These are phyloP conservation scores for Merops nubicus DNA, from an alignment of 2,113 vertebrate species.

Conservation along the genomic window DNA sequence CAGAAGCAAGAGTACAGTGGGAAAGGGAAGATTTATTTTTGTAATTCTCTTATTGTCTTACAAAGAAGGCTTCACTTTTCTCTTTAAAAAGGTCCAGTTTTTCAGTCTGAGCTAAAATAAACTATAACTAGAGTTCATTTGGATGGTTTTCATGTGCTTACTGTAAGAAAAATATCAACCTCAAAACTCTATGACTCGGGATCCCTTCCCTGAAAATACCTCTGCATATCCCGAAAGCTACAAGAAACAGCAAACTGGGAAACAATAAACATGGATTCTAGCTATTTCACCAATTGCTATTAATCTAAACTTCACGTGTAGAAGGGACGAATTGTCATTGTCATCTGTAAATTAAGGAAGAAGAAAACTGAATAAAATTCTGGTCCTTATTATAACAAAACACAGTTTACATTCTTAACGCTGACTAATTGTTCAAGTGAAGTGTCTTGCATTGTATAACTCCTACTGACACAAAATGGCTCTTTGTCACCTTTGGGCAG, in stretches of 20 bases:
- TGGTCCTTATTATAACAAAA: not conserved
- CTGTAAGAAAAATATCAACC: not conserved
- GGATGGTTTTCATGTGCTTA: not conserved
- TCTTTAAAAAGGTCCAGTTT: not conserved
- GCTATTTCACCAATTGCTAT: not conserved
- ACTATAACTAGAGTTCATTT: not conserved
- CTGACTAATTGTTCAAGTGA: not conserved
- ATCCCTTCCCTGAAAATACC: not conserved
- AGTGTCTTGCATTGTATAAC: not conserved
- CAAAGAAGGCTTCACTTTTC: not conserved
- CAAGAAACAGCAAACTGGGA: not conserved
- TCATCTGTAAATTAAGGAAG: not conserved
- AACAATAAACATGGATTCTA: not conserved
- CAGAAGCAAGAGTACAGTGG: not conserved
- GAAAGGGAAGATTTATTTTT: not conserved
- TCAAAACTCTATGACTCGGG: not conserved
- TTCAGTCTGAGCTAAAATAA: slow-evolving; percentile 1
- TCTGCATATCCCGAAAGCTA: not conserved
- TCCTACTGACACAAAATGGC: not conserved
- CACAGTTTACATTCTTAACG: not conserved
- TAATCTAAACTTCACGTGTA: not conserved
- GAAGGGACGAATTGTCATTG: not conserved
- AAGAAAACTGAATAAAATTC: not conserved
- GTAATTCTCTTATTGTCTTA: not conserved
- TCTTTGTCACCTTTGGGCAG: not conserved